Conservation (phyloP, 2,888 invertebrate genomes). For the Biston stratarius region DNA sequence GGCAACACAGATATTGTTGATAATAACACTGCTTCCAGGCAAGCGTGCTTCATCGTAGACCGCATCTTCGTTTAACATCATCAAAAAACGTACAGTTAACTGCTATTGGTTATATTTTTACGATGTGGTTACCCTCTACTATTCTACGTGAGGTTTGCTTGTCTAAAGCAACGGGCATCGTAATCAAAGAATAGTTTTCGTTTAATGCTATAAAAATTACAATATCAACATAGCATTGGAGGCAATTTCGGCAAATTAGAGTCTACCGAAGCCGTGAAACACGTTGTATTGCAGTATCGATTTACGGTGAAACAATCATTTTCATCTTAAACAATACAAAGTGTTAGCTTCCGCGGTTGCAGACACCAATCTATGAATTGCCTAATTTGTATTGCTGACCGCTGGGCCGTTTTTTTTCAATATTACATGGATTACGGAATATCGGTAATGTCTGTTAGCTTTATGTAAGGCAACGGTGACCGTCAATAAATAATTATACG, state of each 20-base stretch:
- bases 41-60: too few relatives aligned
- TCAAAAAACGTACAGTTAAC: neutral
- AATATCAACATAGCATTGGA: conserved; percentile 4
- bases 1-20: too few relatives aligned
- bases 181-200: conserved; percentile 6
- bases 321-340: conserved; percentile 27
- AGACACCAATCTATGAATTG: conserved; percentile 19
- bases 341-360: conserved; percentile 24
- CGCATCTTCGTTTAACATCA: too few relatives aligned
- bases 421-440: conserved; percentile 35
- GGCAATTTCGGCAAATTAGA: conserved; percentile 11
- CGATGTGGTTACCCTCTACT: conserved; percentile 1
- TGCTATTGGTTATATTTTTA: neutral
- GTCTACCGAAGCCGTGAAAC: conserved; percentile 10
- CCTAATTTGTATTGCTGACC: conserved; percentile 32
- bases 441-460: conserved; percentile 18
- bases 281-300: conserved; percentile 28
- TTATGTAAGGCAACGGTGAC: conserved; percentile 16
- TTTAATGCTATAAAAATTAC: conserved; percentile 6
- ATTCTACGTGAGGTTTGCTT: neutral
- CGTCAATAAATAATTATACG: conserved; percentile 1
- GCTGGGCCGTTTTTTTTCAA: conserved; percentile 16
- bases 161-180: neutral
- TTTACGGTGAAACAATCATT: conserved; percentile 21
- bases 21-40: too few relatives aligned